These are phyloP conservation scores for Eupithecia subumbrata DNA, from an alignment of 2,888 invertebrate genomes.

Conservation along the genomic window DNA sequence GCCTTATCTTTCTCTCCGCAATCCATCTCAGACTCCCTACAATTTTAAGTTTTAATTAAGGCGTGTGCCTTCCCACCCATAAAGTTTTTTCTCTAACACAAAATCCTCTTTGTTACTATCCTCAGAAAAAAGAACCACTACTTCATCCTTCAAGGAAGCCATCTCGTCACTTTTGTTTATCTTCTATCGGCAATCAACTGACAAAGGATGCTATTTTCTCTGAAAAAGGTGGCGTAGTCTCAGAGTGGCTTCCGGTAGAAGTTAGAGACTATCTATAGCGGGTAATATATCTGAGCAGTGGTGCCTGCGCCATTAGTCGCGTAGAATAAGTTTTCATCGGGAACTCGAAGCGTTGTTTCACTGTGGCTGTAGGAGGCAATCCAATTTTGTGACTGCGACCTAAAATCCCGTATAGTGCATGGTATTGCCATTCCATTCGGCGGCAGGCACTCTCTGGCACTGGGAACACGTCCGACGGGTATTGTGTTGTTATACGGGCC, in stretches of 20 bases:
- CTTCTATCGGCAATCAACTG: constrained; percentile 40
- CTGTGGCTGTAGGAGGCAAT: constrained; percentile 64
- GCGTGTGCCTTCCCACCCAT: constrained; percentile 33
- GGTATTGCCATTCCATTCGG: constrained; percentile 56
- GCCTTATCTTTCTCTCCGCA: constrained; percentile 44
- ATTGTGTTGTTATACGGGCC: constrained; percentile 34
- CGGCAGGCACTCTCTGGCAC: constrained; percentile 48
- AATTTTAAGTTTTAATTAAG: constrained; percentile 59
- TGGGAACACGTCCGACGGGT: constrained; percentile 30
- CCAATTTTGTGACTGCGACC: constrained; percentile 68
- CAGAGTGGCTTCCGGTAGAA: constrained; percentile 39
- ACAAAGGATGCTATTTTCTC: constrained; percentile 40
- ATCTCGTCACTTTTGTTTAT: constrained; percentile 40
- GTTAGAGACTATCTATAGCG: constrained; percentile 31
- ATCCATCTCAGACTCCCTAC: constrained; percentile 43
- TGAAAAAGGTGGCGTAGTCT: constrained; percentile 37
- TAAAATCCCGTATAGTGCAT: constrained; percentile 57
- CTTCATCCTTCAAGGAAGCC: constrained; percentile 24
- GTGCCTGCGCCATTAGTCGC: constrained; percentile 47
- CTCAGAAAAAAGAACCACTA: constrained; percentile 29
- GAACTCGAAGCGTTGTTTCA: constrained; percentile 59
- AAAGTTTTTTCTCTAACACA: constrained; percentile 46
- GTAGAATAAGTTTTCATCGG: constrained; percentile 62
- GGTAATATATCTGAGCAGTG: constrained; percentile 36
- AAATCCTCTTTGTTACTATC: constrained; percentile 32